Evolutionary conservation across 2,113 vertebrate species (phyloP).

Genomic region (Trogon melanurus): DNA sequence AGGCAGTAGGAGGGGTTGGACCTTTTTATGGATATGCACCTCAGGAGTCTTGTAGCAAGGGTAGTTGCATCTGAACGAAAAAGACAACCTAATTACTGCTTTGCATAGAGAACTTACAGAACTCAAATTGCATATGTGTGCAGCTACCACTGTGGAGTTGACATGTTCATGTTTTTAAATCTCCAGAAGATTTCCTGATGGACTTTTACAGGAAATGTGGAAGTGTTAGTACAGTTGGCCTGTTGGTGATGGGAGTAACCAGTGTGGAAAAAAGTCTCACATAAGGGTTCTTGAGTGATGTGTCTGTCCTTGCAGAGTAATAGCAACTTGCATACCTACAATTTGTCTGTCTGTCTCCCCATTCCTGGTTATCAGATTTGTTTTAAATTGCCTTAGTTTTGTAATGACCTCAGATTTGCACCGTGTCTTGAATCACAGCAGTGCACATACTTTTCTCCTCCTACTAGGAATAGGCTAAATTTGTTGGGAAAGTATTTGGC

Average conservation of each 20-base stretch:
- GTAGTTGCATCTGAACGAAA: not conserved
- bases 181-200: not conserved
- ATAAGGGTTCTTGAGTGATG: not conserved
- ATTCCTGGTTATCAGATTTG: not conserved
- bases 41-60: not conserved
- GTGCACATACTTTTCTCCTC: not conserved
- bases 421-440: not conserved
- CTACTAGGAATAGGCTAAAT: not conserved
- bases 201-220: not conserved
- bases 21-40: accelerated
- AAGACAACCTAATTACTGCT: not conserved
- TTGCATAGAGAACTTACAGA: not conserved
- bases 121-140: accelerated
- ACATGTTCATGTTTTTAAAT: not conserved
- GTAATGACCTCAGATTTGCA: not conserved
- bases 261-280: not conserved
- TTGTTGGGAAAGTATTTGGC: conserved; percentile 42
- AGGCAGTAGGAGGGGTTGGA: not conserved
- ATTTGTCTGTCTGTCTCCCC: not conserved
- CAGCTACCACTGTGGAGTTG: not conserved
- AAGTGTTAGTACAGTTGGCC: not conserved
- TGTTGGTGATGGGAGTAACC: not conserved
- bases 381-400: not conserved
- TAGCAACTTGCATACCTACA: not conserved
- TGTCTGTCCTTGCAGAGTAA: not conserved